Percentiles rank a stretch among this genome's conserved stretches.
These are phyloP conservation scores for Anhinga rufa DNA, from an alignment of 2,113 vertebrate genomes.

Conservation along the genomic window DNA sequence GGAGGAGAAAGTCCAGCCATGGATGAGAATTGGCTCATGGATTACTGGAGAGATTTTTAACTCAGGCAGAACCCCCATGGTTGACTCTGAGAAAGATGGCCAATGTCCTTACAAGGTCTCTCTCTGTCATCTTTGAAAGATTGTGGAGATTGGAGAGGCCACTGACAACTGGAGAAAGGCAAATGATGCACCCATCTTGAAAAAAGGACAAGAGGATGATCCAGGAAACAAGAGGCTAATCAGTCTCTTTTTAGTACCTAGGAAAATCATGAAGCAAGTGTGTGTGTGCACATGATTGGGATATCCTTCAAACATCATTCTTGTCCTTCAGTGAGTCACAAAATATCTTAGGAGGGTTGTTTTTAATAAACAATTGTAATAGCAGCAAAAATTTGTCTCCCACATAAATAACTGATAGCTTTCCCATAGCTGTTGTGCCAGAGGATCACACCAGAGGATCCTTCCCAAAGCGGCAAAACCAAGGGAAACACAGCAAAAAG, in stretches of 20 bases:
- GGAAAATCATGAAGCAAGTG: accelerated
- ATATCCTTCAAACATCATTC: background rate
- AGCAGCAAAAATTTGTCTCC: background rate
- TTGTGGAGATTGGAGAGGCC: background rate
- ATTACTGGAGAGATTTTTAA: background rate
- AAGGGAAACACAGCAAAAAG: too few relatives aligned
- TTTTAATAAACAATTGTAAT: background rate
- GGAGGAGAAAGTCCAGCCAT: background rate
- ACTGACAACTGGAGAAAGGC: background rate
- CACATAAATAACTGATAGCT: background rate
- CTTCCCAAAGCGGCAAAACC: too few relatives aligned
- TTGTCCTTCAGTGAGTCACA: background rate
- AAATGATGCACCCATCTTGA: background rate
- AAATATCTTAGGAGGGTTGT: background rate
- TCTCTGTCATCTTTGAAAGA: background rate
- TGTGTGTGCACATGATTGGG: background rate
- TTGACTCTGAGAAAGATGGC: accelerated
- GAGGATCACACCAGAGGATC: too few relatives aligned
- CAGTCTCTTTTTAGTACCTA: background rate
- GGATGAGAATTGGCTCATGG: background rate
- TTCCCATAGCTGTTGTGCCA: background rate
- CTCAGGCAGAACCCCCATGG: accelerated
- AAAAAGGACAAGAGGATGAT: background rate
- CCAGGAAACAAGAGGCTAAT: background rate
- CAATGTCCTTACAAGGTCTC: background rate